Conservation (phyloP, 2,113 vertebrate genomes). For the Atrichornis clamosus region DNA sequence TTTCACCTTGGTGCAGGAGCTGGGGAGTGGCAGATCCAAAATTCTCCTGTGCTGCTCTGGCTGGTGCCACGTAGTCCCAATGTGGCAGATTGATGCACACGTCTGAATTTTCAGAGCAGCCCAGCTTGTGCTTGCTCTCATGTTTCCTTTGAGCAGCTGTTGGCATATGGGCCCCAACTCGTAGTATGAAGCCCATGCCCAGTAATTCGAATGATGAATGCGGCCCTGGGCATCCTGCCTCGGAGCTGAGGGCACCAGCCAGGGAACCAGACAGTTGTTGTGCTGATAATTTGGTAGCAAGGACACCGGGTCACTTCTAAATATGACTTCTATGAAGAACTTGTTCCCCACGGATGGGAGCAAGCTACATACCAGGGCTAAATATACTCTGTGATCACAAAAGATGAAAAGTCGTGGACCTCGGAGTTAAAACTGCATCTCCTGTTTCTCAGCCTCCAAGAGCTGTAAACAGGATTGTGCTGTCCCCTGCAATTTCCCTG, state of each 20-base stretch:
- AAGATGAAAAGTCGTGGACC: slow-evolving; percentile 35
- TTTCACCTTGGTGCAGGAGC: not conserved
- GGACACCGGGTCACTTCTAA: slow-evolving; percentile 56
- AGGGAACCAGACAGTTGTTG: slow-evolving; percentile 43
- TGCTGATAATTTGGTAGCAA: slow-evolving; percentile 64
- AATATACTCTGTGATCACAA: slow-evolving; percentile 55
- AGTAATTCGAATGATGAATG: not conserved
- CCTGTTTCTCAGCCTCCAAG: not conserved
- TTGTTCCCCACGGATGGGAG: slow-evolving; percentile 39
- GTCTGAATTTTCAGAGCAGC: not conserved
- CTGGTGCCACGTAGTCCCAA: not conserved
- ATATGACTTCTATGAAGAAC: slow-evolving; percentile 43
- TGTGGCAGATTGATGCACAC: not conserved
- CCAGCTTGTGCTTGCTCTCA: not conserved
- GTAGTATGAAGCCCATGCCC: not conserved
- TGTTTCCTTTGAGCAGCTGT: slow-evolving; percentile 36
- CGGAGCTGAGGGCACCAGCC: not conserved
- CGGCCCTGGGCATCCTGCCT: slow-evolving; percentile 1
- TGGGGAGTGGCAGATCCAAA: not conserved
- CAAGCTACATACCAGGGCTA: slow-evolving; percentile 49
- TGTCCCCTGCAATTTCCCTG: not conserved
- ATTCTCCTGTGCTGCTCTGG: not conserved
- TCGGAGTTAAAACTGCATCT: not conserved
- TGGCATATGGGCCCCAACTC: not conserved
- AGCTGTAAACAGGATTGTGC: not conserved